Conservation (phyloP, 2,797 vertebrate genomes). For the Rhinatrema bivittatum region DNA sequence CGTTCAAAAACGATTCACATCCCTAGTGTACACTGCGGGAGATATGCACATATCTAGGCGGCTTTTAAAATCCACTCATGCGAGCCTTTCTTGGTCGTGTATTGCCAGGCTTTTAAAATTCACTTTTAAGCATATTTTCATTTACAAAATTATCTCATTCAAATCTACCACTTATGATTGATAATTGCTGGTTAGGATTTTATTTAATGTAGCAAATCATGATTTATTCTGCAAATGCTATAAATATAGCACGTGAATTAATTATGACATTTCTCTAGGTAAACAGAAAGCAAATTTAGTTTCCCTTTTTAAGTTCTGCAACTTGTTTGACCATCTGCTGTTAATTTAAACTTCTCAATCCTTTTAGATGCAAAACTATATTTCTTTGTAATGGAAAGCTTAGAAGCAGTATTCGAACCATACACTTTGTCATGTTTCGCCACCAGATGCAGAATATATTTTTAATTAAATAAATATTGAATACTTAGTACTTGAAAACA, state of each 20-base stretch:
- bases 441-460: background rate
- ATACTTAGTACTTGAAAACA: no score
- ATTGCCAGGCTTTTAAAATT: no score
- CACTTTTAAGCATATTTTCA: conserved; percentile 44
- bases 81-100: no score
- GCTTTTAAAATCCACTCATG: no score
- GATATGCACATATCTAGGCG: no score
- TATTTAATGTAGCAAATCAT: conserved; percentile 54
- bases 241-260: conserved; percentile 41
- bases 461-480: background rate
- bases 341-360: conserved; percentile 18
- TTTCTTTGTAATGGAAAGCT: conserved; percentile 20
- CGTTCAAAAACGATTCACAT: no score
- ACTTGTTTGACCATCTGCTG: conserved; percentile 20
- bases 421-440: background rate
- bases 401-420: background rate
- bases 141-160: conserved; percentile 52
- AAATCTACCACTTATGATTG: conserved; percentile 48
- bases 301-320: conserved; percentile 17
- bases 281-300: conserved; percentile 31
- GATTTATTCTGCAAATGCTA: conserved; percentile 40
- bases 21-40: no score
- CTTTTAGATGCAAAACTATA: conserved; percentile 16
- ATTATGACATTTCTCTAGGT: conserved; percentile 17
- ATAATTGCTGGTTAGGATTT: conserved; percentile 38